phyloP scores from a whole-genome alignment of 2,888 invertebrate genomes.

The Ectemnius continuus region DNA sequence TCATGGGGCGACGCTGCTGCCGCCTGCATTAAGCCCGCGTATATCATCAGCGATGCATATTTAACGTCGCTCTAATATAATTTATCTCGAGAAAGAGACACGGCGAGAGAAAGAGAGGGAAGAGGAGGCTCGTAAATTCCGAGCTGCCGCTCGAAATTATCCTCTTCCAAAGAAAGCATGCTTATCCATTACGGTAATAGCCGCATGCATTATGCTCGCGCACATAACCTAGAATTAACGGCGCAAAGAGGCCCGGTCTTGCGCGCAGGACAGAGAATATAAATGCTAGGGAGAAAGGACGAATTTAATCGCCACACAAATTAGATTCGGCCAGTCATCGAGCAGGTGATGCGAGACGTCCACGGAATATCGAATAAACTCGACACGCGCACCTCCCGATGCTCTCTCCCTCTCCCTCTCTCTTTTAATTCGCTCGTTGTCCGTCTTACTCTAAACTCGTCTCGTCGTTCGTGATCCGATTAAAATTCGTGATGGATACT shows the following conservation, averaged over 20 bases:
- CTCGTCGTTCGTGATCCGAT: too few relatives aligned
- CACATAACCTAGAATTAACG: constrained; percentile 54
- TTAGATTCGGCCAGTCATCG: constrained; percentile 62
- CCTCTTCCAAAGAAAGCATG: constrained; percentile 50
- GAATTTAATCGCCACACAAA: constrained; percentile 60
- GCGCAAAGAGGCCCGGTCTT: constrained; percentile 31
- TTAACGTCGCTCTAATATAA: constrained; percentile 31
- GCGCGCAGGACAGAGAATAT: constrained; percentile 21
- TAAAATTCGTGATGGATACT: too few relatives aligned
- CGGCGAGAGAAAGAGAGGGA: too few relatives aligned
- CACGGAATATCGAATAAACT: constrained; percentile 55
- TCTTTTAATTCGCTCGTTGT: too few relatives aligned
- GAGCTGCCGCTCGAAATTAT: constrained; percentile 6
- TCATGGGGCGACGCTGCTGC: background rate
- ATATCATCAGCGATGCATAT: constrained; percentile 10
- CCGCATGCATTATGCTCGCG: constrained; percentile 47
- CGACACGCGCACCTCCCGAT: background rate
- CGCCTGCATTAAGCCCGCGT: constrained; percentile 18
- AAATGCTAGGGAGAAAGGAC: constrained; percentile 27
- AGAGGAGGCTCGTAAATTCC: constrained; percentile 22
- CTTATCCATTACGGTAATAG: constrained; percentile 58
- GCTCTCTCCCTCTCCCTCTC: background rate
- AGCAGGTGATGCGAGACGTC: constrained; percentile 69
- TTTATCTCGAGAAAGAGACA: constrained; percentile 33
- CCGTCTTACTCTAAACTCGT: too few relatives aligned